Evolutionary conservation across 2,888 invertebrate species (phyloP).

Genomic region (Entomobrya multifasciata): DNA sequence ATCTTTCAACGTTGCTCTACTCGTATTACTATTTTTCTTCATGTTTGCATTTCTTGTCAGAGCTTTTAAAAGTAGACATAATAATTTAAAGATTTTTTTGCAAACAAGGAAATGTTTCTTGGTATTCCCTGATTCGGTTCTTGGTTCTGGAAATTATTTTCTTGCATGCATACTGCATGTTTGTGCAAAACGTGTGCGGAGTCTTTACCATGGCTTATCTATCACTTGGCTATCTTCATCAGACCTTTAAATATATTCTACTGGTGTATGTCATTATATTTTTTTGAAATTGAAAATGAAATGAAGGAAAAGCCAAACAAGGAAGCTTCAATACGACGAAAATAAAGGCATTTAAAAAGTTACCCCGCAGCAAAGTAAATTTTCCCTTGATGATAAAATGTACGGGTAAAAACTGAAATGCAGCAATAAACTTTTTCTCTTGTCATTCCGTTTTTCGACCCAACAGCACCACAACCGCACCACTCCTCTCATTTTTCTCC

Average conservation of each 20-base stretch:
- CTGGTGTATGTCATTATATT: too few relatives aligned
- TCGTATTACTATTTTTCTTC: neutral
- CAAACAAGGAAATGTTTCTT: neutral
- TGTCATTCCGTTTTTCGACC: neutral
- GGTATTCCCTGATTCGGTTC: slow-evolving; percentile 42
- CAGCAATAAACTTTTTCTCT: slow-evolving; percentile 37
- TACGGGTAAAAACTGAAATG: slow-evolving; percentile 21
- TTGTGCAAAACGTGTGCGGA: neutral
- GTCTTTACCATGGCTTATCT: neutral
- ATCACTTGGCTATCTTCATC: too few relatives aligned
- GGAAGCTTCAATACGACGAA: too few relatives aligned
- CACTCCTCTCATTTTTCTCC: neutral
- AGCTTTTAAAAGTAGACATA: slow-evolving; percentile 18
- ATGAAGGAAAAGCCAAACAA: too few relatives aligned
- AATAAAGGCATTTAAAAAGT: too few relatives aligned
- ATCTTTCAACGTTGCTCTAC: slow-evolving; percentile 29
- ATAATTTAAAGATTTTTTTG: neutral
- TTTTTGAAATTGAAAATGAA: too few relatives aligned
- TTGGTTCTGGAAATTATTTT: slow-evolving; percentile 30
- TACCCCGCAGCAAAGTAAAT: neutral
- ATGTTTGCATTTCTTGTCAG: neutral
- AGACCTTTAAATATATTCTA: too few relatives aligned
- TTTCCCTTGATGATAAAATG: slow-evolving; percentile 32
- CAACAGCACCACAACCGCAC: neutral
- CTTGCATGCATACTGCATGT: neutral